Evolutionary conservation across 37 sponge, comb jelly and placozoan genomes (phyloP).

Genomic region (Cladorhizidae sp.): DNA sequence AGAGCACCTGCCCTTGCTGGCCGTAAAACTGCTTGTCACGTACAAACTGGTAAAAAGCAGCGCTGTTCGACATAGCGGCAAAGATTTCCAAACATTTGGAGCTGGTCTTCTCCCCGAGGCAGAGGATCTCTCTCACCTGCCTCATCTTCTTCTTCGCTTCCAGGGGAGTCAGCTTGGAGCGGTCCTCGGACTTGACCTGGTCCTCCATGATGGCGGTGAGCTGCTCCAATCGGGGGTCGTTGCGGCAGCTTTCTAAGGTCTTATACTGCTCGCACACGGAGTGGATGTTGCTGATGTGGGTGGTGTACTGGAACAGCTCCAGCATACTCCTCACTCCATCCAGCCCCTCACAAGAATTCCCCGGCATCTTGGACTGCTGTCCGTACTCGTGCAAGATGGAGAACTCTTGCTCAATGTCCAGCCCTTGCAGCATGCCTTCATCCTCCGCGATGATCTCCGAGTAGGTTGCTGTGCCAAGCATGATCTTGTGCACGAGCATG

Average conservation of each 20-base stretch:
- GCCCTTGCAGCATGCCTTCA: conserved; percentile 11
- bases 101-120: background rate
- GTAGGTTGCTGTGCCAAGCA: conserved; percentile 58
- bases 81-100: conserved; percentile 50
- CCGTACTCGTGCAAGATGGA: conserved; percentile 6
- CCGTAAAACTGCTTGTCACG: conserved; percentile 66
- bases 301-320: conserved; percentile 66
- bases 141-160: background rate
- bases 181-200: conserved; percentile 7
- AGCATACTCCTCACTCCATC: conserved; percentile 51
- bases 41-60: conserved; percentile 62
- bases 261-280: conserved; percentile 62
- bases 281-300: conserved; percentile 48
- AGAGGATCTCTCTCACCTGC: conserved; percentile 21
- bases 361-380: background rate
- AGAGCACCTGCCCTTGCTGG: conserved; percentile 47
- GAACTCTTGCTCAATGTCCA: conserved; percentile 60
- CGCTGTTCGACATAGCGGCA: conserved; percentile 53
- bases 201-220: conserved; percentile 20
- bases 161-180: conserved; percentile 32
- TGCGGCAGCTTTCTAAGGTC: conserved; percentile 34
- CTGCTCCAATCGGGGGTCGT: conserved; percentile 19
- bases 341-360: conserved; percentile 12
- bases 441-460: conserved; percentile 62
- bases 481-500: conserved; percentile 32